phyloP scores from a whole-genome alignment of 2,888 invertebrate genomes.

The Eustalomyia histrio region DNA sequence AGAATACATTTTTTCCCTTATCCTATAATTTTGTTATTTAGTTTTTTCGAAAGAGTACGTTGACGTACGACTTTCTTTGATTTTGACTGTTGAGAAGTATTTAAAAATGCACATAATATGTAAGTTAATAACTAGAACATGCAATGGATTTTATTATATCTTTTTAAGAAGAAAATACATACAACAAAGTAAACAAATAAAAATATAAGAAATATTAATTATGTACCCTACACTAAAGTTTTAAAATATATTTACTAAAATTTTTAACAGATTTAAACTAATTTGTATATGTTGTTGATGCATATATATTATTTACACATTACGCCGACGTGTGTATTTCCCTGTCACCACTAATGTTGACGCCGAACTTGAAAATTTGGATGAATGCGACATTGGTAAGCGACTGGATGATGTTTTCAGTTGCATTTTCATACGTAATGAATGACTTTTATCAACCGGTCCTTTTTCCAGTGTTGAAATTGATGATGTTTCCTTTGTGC shows the following conservation, averaged over 20 bases:
- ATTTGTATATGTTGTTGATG: not conserved
- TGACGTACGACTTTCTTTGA: too few relatives aligned
- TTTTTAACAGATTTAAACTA: slow-evolving; percentile 4
- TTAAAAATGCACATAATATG: too few relatives aligned
- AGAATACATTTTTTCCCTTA: too few relatives aligned
- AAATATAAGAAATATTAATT: too few relatives aligned
- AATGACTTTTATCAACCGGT: not conserved
- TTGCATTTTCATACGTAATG: slow-evolving; percentile 25
- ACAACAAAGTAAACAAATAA: too few relatives aligned
- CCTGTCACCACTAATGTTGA: not conserved
- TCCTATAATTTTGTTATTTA: too few relatives aligned
- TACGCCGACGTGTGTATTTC: slow-evolving; percentile 13
- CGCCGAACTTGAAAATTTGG: not conserved
- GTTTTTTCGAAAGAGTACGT: too few relatives aligned
- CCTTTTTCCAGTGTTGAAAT: not conserved
- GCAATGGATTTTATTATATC: too few relatives aligned
- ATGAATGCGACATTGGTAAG: not conserved
- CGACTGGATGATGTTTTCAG: not conserved
- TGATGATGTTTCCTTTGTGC: not conserved
- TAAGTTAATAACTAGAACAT: too few relatives aligned
- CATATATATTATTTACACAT: slow-evolving; percentile 15
- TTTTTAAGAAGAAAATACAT: too few relatives aligned
- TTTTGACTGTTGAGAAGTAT: too few relatives aligned
- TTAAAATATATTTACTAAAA: not conserved
- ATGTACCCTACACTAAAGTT: not conserved